A percentile compares a stretch with the other conserved stretches of the same genome.
These are phyloP conservation scores for Lagenorhynchus albirostris DNA, from an alignment of 2,113 vertebrate species.

Conservation along the genomic window DNA sequence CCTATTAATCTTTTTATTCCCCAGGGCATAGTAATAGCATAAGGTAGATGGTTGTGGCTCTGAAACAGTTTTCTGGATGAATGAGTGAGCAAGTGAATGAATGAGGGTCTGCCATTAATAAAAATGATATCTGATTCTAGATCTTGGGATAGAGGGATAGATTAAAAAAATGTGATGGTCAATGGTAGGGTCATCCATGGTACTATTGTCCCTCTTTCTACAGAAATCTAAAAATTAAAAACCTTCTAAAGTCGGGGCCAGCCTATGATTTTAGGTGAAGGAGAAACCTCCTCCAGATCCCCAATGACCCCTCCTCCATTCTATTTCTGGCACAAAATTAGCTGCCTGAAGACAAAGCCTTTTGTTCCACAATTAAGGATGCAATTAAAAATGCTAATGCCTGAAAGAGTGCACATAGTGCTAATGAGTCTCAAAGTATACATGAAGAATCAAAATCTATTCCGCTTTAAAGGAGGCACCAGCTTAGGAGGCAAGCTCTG, in stretches of 20 bases:
- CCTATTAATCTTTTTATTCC: background rate
- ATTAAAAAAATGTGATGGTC: background rate
- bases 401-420: constrained; percentile 8
- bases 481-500: background rate
- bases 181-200: background rate
- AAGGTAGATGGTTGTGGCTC: background rate
- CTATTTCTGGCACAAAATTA: constrained; percentile 65
- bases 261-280: constrained; percentile 16
- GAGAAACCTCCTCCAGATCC: background rate
- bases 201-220: background rate
- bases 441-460: constrained; percentile 7
- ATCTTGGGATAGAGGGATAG: background rate
- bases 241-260: constrained; percentile 1
- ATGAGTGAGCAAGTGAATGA: background rate
- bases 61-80: constrained; percentile 9
- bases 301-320: constrained; percentile 18
- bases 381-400: constrained; percentile 68
- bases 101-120: background rate
- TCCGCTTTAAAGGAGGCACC: background rate
- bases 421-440: constrained; percentile 46
- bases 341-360: constrained; percentile 49
- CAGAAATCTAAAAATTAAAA: constrained; percentile 27
- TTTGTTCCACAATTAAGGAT: constrained; percentile 64
- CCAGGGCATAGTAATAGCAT: background rate
- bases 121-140: background rate